These are phyloP conservation scores for Corbicula japonica DNA, from an alignment of 2,888 invertebrate genomes.

Conservation along the genomic window DNA sequence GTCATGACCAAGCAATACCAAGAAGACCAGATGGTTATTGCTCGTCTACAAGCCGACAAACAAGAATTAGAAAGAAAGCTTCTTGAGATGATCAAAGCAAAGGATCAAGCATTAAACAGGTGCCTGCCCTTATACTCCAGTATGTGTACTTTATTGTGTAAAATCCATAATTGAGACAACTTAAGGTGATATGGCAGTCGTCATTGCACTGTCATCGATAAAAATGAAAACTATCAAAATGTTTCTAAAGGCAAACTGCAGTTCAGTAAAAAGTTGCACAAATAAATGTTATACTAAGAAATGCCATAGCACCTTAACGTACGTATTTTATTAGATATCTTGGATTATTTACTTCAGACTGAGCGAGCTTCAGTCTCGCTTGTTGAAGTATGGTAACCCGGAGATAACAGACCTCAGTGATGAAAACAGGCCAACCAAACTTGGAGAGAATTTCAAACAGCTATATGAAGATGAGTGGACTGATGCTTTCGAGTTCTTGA, in stretches of 20 bases:
- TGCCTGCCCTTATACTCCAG: too few relatives aligned
- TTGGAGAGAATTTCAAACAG: conserved; percentile 10
- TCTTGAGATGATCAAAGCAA: conserved; percentile 5
- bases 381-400: conserved; percentile 25
- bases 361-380: conserved; percentile 27
- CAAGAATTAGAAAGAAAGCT: conserved; percentile 12
- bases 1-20: background rate
- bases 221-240: too few relatives aligned
- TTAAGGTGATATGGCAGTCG: too few relatives aligned
- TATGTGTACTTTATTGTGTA: too few relatives aligned
- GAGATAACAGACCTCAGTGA: conserved; percentile 32
- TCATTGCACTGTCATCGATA: too few relatives aligned
- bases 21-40: background rate
- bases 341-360: too few relatives aligned
- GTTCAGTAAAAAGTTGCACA: too few relatives aligned
- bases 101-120: conserved; percentile 28
- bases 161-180: too few relatives aligned
- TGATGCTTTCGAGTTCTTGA: conserved; percentile 20
- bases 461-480: conserved; percentile 39
- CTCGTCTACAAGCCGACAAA: background rate
- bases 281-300: too few relatives aligned
- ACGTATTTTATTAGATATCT: too few relatives aligned
- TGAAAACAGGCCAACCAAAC: conserved; percentile 25
- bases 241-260: too few relatives aligned
- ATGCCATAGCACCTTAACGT: too few relatives aligned